A percentile compares a stretch with the other conserved stretches of the same genome.
Evolutionary conservation across 2,888 invertebrate genomes (phyloP).

Genomic region (Ornithoptera priamus): DNA sequence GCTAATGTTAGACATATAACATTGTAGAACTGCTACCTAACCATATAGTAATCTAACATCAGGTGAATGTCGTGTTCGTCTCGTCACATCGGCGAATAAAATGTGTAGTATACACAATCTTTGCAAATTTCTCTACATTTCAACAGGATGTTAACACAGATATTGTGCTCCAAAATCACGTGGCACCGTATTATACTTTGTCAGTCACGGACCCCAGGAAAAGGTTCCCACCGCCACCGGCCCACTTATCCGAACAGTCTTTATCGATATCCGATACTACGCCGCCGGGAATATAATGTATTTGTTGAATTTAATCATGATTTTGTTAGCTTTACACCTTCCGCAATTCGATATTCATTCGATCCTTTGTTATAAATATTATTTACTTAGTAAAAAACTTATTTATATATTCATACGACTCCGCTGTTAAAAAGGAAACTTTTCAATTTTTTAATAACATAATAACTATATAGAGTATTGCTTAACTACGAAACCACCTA

Average conservation of each 20-base stretch:
- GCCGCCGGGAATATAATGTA: neutral
- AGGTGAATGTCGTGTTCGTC: too few species aligned
- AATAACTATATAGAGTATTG: too few species aligned
- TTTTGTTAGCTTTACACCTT: slow-evolving; percentile 7
- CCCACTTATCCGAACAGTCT: slow-evolving; percentile 11
- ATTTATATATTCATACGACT: neutral
- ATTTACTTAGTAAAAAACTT: neutral
- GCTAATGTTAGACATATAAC: too few species aligned
- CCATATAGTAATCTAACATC: too few species aligned
- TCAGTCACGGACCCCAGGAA: slow-evolving; percentile 7
- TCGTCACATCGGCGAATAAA: too few species aligned
- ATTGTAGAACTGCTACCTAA: too few species aligned
- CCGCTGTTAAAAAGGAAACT: too few species aligned
- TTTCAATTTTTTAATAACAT: too few species aligned
- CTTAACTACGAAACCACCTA: too few species aligned
- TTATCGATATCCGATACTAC: slow-evolving; percentile 6
- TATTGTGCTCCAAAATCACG: slow-evolving; percentile 13
- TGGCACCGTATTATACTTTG: neutral
- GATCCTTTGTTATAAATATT: neutral
- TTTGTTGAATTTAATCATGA: slow-evolving; percentile 3
- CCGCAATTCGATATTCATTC: neutral
- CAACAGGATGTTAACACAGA: neutral
- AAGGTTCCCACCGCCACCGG: slow-evolving; percentile 8
- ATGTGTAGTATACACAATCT: too few species aligned
- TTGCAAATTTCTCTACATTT: neutral